Evolutionary conservation across 2,113 vertebrate genomes (phyloP).

Genomic region (Hucho hucho): DNA sequence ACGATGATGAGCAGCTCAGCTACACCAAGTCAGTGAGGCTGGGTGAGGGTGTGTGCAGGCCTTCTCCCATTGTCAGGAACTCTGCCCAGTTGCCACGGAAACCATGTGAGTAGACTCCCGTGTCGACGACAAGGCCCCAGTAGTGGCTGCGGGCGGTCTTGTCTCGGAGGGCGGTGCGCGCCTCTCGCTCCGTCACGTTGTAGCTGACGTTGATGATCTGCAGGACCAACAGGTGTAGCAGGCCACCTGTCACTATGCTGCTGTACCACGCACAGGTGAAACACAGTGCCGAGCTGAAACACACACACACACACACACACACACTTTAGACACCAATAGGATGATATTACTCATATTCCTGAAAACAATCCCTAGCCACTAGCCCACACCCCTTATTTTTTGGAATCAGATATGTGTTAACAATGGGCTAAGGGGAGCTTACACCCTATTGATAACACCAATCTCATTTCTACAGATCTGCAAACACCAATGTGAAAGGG

Average conservation of each 20-base stretch:
- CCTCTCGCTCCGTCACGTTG: slow-evolving; percentile 94
- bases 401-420: too few relatives aligned
- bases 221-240: slow-evolving; percentile 88
- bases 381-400: too few relatives aligned
- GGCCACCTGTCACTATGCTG: slow-evolving; percentile 84
- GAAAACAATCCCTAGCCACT: too few relatives aligned
- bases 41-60: slow-evolving; percentile 33
- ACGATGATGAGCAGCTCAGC: neutral
- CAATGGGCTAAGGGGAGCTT: too few relatives aligned
- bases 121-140: slow-evolving; percentile 89
- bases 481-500: too few relatives aligned
- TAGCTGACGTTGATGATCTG: slow-evolving; percentile 93
- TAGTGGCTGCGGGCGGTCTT: slow-evolving; percentile 77
- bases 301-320: slow-evolving; percentile 25
- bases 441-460: too few relatives aligned
- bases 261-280: slow-evolving; percentile 98
- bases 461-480: neutral
- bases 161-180: slow-evolving; percentile 82
- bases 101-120: slow-evolving; percentile 82
- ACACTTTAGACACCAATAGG: neutral
- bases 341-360: too few relatives aligned
- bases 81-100: slow-evolving; percentile 87
- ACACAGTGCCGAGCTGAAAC: slow-evolving; percentile 83
- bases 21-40: slow-evolving; percentile 80
- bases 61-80: slow-evolving; percentile 80